phyloP scores from a whole-genome alignment of 2,888 invertebrate species.

The Uropetala carovei region DNA sequence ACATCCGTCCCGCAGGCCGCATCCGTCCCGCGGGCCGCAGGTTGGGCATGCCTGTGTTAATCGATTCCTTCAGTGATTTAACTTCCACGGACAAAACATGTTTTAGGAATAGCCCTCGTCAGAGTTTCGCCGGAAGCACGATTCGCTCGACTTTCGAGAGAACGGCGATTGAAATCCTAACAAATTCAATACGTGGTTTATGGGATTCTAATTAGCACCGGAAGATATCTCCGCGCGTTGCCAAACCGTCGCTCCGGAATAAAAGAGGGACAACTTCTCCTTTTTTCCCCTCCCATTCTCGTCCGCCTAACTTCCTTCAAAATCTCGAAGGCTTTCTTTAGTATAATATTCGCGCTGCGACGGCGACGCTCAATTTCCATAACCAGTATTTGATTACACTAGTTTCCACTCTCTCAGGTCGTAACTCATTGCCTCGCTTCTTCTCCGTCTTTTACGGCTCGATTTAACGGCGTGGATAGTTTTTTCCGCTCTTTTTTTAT shows the following conservation, averaged over 20 bases:
- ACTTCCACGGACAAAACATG: too few relatives aligned
- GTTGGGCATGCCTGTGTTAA: too few relatives aligned
- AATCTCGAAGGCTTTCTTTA: neutral
- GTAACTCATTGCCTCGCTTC: constrained; percentile 51
- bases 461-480: neutral
- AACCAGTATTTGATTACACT: constrained; percentile 56
- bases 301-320: constrained; percentile 26
- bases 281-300: neutral
- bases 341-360: constrained; percentile 30
- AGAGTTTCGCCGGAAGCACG: neutral
- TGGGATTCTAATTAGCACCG: constrained; percentile 27
- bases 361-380: constrained; percentile 42
- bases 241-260: neutral
- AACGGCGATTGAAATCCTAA: constrained; percentile 8
- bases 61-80: too few relatives aligned
- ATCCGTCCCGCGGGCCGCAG: too few relatives aligned
- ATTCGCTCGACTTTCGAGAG: neutral
- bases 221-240: neutral
- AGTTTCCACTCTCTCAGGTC: constrained; percentile 18
- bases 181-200: constrained; percentile 11
- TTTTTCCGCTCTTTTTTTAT: constrained; percentile 32
- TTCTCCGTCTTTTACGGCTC: constrained; percentile 5
- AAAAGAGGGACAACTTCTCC: neutral
- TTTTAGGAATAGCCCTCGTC: neutral
- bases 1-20: too few relatives aligned